phyloP scores from a whole-genome alignment of 2,888 invertebrate genomes.

The Lissonota sp. region DNA sequence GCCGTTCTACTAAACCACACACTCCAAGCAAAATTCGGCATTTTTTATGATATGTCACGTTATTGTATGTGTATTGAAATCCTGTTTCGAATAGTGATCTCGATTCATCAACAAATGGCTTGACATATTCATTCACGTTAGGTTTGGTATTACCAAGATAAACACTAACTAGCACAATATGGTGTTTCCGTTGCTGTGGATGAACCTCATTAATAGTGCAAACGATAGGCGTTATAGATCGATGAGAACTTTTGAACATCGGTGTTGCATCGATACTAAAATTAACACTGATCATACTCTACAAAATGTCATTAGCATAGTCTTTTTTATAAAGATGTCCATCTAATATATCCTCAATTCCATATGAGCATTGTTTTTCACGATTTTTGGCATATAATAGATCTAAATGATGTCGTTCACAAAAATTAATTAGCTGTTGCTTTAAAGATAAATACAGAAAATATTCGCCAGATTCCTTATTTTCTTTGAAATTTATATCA shows the following conservation, averaged over 20 bases:
- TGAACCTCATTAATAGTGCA: conserved; percentile 44
- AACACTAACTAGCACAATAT: conserved; percentile 32
- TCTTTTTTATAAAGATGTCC: neutral
- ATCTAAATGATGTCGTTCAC: neutral
- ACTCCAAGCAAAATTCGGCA: conserved; percentile 6
- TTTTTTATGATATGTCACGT: conserved; percentile 5
- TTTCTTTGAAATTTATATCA: neutral
- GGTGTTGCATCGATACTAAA: neutral
- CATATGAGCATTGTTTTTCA: neutral
- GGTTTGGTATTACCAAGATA: conserved; percentile 34
- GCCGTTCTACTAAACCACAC: neutral
- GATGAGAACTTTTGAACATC: neutral
- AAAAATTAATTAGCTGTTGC: neutral
- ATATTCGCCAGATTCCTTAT: neutral
- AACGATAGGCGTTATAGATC: conserved; percentile 20
- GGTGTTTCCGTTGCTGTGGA: conserved; percentile 24
- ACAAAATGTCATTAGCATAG: neutral
- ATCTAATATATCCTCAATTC: neutral
- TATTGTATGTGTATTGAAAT: conserved; percentile 12
- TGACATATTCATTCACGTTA: conserved; percentile 17
- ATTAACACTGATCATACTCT: neutral
- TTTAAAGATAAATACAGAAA: neutral
- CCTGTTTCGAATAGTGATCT: neutral
- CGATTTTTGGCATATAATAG: neutral
- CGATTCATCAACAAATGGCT: conserved; percentile 45